Percentiles rank a stretch among this genome's conserved stretches.
Conservation (phyloP, 2,113 vertebrate genomes). For the Sprattus sprattus region DNA sequence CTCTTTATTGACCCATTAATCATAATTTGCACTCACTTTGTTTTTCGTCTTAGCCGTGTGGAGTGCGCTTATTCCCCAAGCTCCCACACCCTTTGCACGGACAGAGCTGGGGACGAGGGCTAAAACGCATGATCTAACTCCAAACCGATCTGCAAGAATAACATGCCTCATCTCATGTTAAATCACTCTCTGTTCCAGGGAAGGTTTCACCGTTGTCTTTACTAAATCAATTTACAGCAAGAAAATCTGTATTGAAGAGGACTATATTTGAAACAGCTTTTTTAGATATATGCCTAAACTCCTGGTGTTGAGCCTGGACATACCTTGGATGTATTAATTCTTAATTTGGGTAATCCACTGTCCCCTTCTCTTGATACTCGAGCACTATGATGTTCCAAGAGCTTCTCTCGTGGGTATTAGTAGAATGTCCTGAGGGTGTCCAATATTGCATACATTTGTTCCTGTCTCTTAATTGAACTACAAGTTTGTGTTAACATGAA, state of each 20-base stretch:
- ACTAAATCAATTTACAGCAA: neutral
- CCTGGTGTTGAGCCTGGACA: too few species aligned
- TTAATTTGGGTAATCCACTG: neutral
- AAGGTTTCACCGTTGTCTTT: neutral
- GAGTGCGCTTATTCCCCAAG: neutral
- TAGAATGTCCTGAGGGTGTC: too few species aligned
- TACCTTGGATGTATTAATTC: neutral
- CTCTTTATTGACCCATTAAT: constrained; percentile 41
- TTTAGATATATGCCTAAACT: too few species aligned
- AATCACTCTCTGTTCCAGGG: neutral
- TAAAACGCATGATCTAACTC: neutral
- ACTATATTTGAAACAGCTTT: neutral
- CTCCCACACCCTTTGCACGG: neutral
- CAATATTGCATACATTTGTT: too few species aligned
- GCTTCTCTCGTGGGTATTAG: neutral
- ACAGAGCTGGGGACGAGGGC: neutral
- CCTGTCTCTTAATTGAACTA: too few species aligned
- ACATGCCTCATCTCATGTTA: constrained; percentile 8
- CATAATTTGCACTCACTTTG: constrained; percentile 34
- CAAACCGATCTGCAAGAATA: constrained; percentile 13
- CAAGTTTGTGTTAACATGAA: too few species aligned
- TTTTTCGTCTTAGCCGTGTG: neutral
- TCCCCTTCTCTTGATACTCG: neutral
- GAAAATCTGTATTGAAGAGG: neutral
- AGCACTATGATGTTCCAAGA: neutral